A percentile compares a stretch with the other conserved stretches of the same genome.
phyloP scores from a whole-genome alignment of 2,797 vertebrate genomes.

The Tamandua tetradactyla region DNA sequence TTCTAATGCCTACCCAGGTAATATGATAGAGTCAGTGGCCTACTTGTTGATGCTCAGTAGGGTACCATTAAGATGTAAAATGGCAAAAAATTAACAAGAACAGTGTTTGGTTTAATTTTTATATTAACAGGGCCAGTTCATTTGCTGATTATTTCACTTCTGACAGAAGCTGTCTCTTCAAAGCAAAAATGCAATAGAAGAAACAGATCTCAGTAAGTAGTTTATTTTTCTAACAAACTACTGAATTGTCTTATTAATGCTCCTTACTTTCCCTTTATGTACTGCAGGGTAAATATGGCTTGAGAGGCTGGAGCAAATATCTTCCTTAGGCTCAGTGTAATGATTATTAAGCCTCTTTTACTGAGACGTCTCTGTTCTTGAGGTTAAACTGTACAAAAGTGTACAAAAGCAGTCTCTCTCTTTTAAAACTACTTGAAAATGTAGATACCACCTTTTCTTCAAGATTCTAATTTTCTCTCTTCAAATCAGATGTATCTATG shows the following conservation, averaged over 20 bases:
- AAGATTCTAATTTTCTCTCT: slow-evolving; percentile 42
- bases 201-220: slow-evolving; percentile 33
- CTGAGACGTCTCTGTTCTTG: background rate
- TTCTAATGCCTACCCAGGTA: background rate
- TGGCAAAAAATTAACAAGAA: background rate
- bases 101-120: too few species aligned
- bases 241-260: background rate
- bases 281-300: background rate
- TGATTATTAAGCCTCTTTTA: background rate
- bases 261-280: background rate
- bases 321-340: background rate
- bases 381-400: background rate
- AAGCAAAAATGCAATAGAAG: slow-evolving; percentile 6
- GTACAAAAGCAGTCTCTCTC: background rate
- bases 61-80: too few species aligned
- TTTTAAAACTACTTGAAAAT: background rate
- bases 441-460: background rate
- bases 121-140: background rate
- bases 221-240: slow-evolving; percentile 43
- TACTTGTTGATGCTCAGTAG: slow-evolving; percentile 23
- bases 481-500: background rate
- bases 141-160: slow-evolving; percentile 39
- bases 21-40: background rate
- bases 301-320: background rate
- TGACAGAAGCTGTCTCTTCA: background rate